Base-by-base conservation (phyloP, 2,797 vertebrate species). In the Alectoris magna region DNA sequence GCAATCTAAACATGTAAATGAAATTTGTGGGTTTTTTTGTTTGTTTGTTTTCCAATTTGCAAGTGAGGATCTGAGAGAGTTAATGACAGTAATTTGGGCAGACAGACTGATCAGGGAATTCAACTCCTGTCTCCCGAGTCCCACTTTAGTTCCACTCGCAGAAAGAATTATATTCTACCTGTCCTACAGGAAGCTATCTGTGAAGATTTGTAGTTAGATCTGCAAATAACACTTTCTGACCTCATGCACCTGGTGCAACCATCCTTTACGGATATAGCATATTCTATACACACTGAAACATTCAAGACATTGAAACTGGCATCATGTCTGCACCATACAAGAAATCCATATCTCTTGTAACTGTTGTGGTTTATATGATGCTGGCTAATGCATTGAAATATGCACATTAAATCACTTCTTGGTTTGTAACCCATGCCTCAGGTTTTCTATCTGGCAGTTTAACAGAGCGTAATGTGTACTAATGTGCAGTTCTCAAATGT, bases 161-260 rank as follows among this genome's bases (percentile, higher is more conserved):
- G 21, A 66, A 75, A 24, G 16, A 66, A 19, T 49, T 48, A 27
- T 6, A 16, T 59, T 81, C 17, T 38, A 8, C 14, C 3, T 55
- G 6, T 18, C 29, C 48, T 59, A 53, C 27, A 17, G n/a, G 26
- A 39, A 43, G 6, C 44, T 39, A 9, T 29, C 18, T n/a, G 1
- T 70, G 36, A 36, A 88, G 27, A 72, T 6, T 23, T 21, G 5
- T 12, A 39, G 17, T 53, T 46, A 46, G 14, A 29, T 7, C 44
- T 4, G 39, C 9, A 3, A 69, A 7, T 27, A 66, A 67, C 48
- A 14, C 5, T 48, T 67, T 79, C 44, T 81, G 56, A 53, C 5
- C 2, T 60, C 18, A 44, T 14, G 34, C 5, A 31, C 44, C 14
- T 1, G 0, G 4, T 39, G 23, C 41, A 53, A 69, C 4, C 6